Percentiles rank a stretch among this genome's conserved stretches.
Conservation (phyloP, 2,797 vertebrate genomes). For the Limosa lapponica region DNA sequence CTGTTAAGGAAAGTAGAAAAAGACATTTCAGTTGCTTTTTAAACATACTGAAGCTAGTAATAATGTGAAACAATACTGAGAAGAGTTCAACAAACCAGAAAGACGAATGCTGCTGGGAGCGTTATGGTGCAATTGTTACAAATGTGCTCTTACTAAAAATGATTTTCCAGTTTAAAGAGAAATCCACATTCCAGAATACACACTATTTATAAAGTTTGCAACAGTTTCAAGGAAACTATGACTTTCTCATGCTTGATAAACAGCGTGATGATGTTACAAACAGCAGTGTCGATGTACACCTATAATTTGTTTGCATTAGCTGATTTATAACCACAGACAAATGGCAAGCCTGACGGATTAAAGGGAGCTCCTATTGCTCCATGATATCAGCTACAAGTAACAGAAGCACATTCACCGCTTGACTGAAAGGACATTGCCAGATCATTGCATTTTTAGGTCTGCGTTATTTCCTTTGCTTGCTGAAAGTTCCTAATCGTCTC, state of each 20-base stretch:
- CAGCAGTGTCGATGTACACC: constrained; percentile 11
- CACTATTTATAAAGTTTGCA: constrained; percentile 8
- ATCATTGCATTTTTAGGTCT: not conserved
- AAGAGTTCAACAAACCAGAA: constrained; percentile 49
- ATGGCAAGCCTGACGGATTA: not conserved
- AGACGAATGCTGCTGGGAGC: constrained; percentile 6
- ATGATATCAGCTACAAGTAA: not conserved
- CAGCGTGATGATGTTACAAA: constrained; percentile 44
- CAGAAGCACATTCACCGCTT: not conserved
- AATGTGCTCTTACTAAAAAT: constrained; percentile 39
- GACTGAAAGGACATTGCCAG: not conserved
- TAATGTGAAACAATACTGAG: constrained; percentile 52
- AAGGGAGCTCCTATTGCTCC: not conserved
- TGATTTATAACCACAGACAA: constrained; percentile 13
- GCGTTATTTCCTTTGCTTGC: not conserved
- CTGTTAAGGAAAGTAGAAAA: constrained; percentile 81
- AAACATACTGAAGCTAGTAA: constrained; percentile 23
- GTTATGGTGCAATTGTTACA: constrained; percentile 36
- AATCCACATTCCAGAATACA: not conserved
- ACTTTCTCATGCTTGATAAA: constrained; percentile 46
- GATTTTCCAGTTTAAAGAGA: constrained; percentile 26
- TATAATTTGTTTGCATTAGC: constrained; percentile 22
- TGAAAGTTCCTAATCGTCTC: not conserved
- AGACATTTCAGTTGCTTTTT: constrained; percentile 59
- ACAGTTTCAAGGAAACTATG: not conserved